A percentile compares a stretch with the other conserved stretches of the same genome.
Conservation (phyloP, 2,113 vertebrate genomes). For the Xiphophorus maculatus region DNA sequence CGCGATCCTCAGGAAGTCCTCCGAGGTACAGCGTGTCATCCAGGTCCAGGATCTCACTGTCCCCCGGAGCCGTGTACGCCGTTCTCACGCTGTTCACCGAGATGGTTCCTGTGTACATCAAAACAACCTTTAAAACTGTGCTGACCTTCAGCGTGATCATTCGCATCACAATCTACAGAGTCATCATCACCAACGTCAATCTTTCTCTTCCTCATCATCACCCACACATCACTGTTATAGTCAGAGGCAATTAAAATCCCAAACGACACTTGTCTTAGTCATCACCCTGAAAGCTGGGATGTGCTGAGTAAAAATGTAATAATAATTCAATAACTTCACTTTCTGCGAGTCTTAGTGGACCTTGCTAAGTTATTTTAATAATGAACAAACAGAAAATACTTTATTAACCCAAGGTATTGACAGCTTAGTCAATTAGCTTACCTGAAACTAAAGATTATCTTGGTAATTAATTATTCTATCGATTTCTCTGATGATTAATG, state of each 20-base stretch:
- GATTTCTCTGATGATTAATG: too few species aligned
- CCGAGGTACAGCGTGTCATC: conserved; percentile 96
- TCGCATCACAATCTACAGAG: conserved; percentile 33
- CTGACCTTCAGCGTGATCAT: conserved; percentile 42
- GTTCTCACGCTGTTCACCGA: conserved; percentile 96
- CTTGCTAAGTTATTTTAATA: too few species aligned
- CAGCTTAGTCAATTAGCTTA: too few species aligned
- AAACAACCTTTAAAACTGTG: conserved; percentile 38
- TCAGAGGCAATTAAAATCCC: conserved; percentile 36
- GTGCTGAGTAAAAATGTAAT: neutral
- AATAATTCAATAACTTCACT: neutral
- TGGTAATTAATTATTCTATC: too few species aligned
- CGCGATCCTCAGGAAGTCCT: conserved; percentile 95
- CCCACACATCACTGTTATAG: conserved; percentile 33
- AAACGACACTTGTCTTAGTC: conserved; percentile 23
- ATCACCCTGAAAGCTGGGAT: conserved; percentile 7
- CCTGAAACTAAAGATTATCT: too few species aligned
- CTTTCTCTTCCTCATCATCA: conserved; percentile 29
- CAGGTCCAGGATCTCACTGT: conserved; percentile 97
- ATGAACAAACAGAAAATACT: too few species aligned
- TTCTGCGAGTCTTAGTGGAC: too few species aligned
- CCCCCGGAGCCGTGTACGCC: conserved; percentile 95
- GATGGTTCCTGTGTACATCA: conserved; percentile 87
- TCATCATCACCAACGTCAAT: conserved; percentile 29
- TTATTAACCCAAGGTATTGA: too few species aligned